Evolutionary conservation across 2,888 invertebrate species (phyloP).

Genomic region (Perizoma affinitatum): DNA sequence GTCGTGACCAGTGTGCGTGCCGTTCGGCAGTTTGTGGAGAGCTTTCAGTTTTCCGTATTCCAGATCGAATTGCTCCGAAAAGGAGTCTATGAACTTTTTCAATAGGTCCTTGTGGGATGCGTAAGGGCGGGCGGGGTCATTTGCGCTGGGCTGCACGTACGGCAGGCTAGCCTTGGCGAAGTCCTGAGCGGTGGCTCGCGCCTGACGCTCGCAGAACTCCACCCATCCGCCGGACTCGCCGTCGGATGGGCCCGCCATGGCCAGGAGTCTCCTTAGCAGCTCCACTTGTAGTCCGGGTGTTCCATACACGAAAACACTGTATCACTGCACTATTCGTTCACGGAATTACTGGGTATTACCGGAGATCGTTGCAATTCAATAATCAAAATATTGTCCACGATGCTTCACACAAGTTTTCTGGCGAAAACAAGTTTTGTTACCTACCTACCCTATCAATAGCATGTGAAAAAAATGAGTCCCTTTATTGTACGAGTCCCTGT

Average conservation of each 20-base stretch:
- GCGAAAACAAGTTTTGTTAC: constrained; percentile 79
- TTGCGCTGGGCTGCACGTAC: constrained; percentile 88
- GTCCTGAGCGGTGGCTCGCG: constrained; percentile 92
- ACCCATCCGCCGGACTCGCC: constrained; percentile 89
- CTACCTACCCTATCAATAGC: neutral
- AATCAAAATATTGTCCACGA: constrained; percentile 76
- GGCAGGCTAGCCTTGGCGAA: constrained; percentile 94
- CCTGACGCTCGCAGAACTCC: constrained; percentile 95
- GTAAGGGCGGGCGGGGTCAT: constrained; percentile 85
- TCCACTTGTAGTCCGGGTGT: constrained; percentile 73
- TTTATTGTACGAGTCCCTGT: no score
- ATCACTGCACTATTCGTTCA: constrained; percentile 41
- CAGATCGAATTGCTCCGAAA: constrained; percentile 92
- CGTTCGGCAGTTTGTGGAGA: constrained; percentile 75
- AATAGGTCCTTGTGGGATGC: constrained; percentile 91
- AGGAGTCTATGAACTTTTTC: constrained; percentile 92
- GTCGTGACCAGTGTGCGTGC: constrained; percentile 77
- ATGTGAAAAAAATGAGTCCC: constrained; percentile 4
- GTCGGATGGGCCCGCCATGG: constrained; percentile 84
- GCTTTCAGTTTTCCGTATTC: constrained; percentile 86
- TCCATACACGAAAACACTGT: constrained; percentile 52
- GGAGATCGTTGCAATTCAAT: constrained; percentile 62
- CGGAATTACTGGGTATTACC: constrained; percentile 43
- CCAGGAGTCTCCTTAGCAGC: constrained; percentile 78
- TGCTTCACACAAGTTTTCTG: constrained; percentile 69